These are phyloP conservation scores for Siderastrea radians DNA, from an alignment of 92 coral and sea anemone species.

Conservation along the genomic window DNA sequence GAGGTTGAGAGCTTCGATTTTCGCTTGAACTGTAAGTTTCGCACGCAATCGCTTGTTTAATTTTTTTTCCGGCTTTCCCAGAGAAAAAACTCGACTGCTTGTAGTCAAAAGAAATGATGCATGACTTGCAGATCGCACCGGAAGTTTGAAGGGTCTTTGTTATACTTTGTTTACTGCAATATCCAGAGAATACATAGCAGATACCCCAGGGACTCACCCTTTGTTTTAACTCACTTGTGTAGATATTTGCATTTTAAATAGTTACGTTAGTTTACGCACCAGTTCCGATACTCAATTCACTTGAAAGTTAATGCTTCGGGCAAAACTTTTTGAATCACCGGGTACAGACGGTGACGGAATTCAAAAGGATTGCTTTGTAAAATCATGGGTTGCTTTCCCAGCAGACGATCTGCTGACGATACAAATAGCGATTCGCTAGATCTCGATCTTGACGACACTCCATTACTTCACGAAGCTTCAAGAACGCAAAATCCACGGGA, in stretches of 20 bases:
- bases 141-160: neutral
- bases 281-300: constrained; percentile 4
- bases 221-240: neutral
- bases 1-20: too few species aligned
- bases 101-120: too few species aligned
- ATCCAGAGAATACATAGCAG: neutral
- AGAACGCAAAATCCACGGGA: neutral
- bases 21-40: too few species aligned
- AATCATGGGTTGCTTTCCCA: constrained; percentile 51
- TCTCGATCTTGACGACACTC: constrained; percentile 37
- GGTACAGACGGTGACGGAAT: neutral
- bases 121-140: neutral
- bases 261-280: constrained; percentile 17
- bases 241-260: constrained; percentile 12
- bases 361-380: neutral
- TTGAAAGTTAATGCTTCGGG: neutral
- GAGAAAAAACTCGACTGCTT: too few species aligned
- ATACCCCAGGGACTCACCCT: neutral
- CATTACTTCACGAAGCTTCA: constrained; percentile 32
- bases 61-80: too few species aligned
- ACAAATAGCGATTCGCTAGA: constrained; percentile 2
- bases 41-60: too few species aligned
- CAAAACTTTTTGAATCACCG: neutral
- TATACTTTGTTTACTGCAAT: neutral
- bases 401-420: neutral